Base-by-base conservation (phyloP, 2,113 vertebrate species). In the Salvelinus namaycush region DNA sequence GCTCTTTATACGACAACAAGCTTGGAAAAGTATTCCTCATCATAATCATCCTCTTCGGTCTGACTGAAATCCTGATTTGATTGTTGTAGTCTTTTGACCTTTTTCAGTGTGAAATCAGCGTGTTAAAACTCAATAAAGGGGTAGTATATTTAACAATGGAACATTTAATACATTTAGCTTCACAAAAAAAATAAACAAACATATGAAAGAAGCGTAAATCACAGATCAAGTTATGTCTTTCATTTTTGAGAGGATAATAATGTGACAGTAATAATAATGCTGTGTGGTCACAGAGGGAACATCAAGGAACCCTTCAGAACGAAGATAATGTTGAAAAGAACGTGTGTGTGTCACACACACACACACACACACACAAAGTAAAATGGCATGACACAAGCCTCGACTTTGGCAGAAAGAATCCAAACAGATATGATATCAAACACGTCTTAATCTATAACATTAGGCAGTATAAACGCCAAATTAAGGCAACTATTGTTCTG, bases 401-500 rank as follows among this genome's bases (percentile, higher is more conserved):
- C 90, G 89, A 90, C 93, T 95, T 96, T 95, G 95, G 96, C 94
- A 93, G 87, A 83, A 51, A 51, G 0, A 51, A 9, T 2, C 39
- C 7, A 51, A 82, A 93, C 90, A 87, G 86, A 88, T 86, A 89
- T 85, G 91, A 91, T 90, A 93, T 92, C 92, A 90, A 93, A 95
- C 94, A 91, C 92, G 4, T 51, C 12, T 95, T 94, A 92, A 95
- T 88, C 49, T 83, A 89, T 92, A 94, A 92, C 92, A 95, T 93
- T 95, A 94, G 91, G 95, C 90, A 93, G 89, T 91, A 20, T 65
- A 77, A 92, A 91, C 87, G 91, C 93, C 95, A 95, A 90, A 94
- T 94, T 51, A 51, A 51, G 49, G 12, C 49, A 14, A 51, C 49
- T 51, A 51, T 16, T 51, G 49, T 51, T 51, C 49, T 14, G 49